Evolutionary conservation across 2,113 vertebrate genomes (phyloP).

Genomic region (Pardalotus punctatus): DNA sequence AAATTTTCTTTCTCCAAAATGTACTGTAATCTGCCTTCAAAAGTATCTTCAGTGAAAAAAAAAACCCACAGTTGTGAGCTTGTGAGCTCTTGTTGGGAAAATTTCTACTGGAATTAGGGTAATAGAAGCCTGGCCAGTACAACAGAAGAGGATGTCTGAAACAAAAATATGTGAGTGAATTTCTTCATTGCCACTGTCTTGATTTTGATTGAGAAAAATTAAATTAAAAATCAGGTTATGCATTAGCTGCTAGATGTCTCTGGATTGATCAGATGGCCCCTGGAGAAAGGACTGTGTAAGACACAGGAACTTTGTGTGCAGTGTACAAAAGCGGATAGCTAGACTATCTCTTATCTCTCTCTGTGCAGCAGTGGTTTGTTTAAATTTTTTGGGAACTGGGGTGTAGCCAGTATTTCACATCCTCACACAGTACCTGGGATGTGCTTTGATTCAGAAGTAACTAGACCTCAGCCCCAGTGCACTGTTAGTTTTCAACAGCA

Average conservation of each 20-base stretch:
- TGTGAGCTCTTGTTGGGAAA: neutral
- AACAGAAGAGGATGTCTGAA: neutral
- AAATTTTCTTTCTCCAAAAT: conserved; percentile 14
- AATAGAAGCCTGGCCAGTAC: neutral
- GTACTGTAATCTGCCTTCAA: neutral
- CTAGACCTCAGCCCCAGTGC: neutral
- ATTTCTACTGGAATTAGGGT: neutral
- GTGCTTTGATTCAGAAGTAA: neutral
- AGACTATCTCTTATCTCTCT: too few relatives aligned
- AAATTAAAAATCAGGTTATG: neutral
- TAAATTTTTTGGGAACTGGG: neutral
- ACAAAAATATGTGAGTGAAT: neutral
- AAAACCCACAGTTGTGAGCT: neutral
- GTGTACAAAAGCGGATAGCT: neutral
- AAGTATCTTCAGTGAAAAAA: neutral
- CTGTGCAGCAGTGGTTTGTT: neutral
- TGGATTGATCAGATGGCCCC: too few relatives aligned
- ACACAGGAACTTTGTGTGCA: neutral
- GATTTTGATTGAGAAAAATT: neutral
- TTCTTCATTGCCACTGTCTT: neutral
- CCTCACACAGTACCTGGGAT: neutral
- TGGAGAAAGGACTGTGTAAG: neutral
- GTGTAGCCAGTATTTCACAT: neutral
- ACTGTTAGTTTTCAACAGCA: neutral
- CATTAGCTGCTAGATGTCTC: neutral